These are phyloP conservation scores for Papilio protenor DNA, from an alignment of 2,888 invertebrate species.

Conservation along the genomic window DNA sequence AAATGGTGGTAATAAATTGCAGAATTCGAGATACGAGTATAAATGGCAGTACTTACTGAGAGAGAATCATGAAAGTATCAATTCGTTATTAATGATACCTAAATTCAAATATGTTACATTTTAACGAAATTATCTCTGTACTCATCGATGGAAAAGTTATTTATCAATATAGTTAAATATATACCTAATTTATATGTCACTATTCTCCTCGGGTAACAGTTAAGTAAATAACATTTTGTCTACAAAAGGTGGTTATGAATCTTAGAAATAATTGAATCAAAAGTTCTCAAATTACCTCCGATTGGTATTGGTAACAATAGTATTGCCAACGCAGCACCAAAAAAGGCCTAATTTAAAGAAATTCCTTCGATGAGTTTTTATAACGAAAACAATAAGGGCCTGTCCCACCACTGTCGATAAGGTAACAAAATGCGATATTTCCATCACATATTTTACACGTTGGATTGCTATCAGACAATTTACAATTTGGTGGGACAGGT, in stretches of 20 bases:
- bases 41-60: constrained; percentile 68
- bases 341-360: background rate
- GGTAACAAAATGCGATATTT: too few species aligned
- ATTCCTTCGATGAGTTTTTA: too few species aligned
- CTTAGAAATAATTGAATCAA: background rate
- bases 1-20: constrained; percentile 75
- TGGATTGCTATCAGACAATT: too few species aligned
- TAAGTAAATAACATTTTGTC: background rate
- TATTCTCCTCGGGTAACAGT: background rate
- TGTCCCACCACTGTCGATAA: too few species aligned
- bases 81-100: constrained; percentile 54
- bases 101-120: constrained; percentile 34
- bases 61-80: constrained; percentile 76
- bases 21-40: constrained; percentile 63
- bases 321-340: background rate
- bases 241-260: background rate
- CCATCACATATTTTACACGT: too few species aligned
- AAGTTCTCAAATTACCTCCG: background rate
- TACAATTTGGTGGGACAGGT: too few species aligned
- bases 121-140: background rate
- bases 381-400: too few species aligned
- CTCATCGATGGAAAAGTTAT: background rate
- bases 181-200: background rate
- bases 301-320: background rate
- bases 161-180: background rate